phyloP scores from a whole-genome alignment of 2,797 vertebrate species.

The Xenops minutus region DNA sequence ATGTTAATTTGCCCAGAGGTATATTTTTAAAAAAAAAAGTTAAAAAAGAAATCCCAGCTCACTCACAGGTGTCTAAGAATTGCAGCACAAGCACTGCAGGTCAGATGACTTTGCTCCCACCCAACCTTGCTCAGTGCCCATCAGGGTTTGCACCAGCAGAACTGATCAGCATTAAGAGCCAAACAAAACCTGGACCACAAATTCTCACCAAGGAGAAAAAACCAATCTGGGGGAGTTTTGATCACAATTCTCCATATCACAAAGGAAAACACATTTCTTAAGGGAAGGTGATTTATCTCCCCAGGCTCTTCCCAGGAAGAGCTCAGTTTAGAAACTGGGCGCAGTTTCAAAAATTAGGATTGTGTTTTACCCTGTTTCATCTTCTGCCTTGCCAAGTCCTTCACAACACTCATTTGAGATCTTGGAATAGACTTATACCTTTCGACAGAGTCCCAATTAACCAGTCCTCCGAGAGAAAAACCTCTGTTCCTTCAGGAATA shows the following conservation, averaged over 20 bases:
- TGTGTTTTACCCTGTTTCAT: background rate
- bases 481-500: background rate
- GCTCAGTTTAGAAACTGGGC: background rate
- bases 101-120: background rate
- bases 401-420: background rate
- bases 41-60: background rate
- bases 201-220: background rate
- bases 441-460: slow-evolving; percentile 6
- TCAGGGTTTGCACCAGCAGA: background rate
- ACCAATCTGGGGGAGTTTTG: background rate
- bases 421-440: background rate
- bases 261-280: background rate
- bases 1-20: background rate
- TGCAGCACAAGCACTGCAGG: background rate
- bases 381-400: background rate
- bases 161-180: fast-evolving
- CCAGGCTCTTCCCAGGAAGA: background rate
- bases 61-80: background rate
- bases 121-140: background rate
- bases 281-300: background rate
- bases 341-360: background rate
- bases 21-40: background rate
- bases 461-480: background rate
- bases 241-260: background rate
- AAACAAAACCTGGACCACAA: background rate